Evolutionary conservation across 2,888 invertebrate species (phyloP), one percentile per base, ranked within the genome.

Genomic region (Oxycera nigricornis): DNA sequence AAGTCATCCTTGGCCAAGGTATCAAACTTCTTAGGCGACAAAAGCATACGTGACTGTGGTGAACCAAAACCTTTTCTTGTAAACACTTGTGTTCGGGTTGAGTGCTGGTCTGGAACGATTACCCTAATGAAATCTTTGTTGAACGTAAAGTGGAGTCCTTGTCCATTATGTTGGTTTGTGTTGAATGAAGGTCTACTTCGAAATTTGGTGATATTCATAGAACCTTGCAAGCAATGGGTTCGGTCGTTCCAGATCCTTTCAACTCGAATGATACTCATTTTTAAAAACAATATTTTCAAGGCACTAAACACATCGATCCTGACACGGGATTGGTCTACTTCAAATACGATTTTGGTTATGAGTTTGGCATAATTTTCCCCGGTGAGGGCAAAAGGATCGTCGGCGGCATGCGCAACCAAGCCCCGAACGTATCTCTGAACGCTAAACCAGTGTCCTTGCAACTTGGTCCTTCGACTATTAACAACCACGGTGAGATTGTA

Each of bases 331-430:
- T 92, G 76, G 91, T 92, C 81, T 92, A 92, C 87, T 92, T 92
- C 88, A 92, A 92, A 86, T 92, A 92, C 83, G 92, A 92, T 86
- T 92, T 92, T 81, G 92, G 92, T 79, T 92, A 92, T 83, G 92
- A 92, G 83, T 92, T 92, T 82, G 92, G 92, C 76, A 89, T 92
- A 78, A 88, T 92, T 61, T 86, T 91, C 67, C 92, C 92, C 52
- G 90, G 90, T 67, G 90, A 90, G 82, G 87, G 90, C 78, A 88
- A 88, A 82, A 86, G 86, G 79, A 83, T 85, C 77, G 81, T 86
- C 76, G 83, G 82, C 77, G 83, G 82, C 76, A 81, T 39, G 17
- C 72, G 73, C 24, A 74, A 68, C 52, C 28, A 62, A 28, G 17
- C 50, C 6, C 52, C 17, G 24, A 31, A n/a, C 14, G 59, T 59